Percentiles rank a stretch among this genome's conserved stretches.
These are phyloP conservation scores for Conopomorpha cramerella DNA, from an alignment of 1,140 invertebrate species.

Conservation along the genomic window DNA sequence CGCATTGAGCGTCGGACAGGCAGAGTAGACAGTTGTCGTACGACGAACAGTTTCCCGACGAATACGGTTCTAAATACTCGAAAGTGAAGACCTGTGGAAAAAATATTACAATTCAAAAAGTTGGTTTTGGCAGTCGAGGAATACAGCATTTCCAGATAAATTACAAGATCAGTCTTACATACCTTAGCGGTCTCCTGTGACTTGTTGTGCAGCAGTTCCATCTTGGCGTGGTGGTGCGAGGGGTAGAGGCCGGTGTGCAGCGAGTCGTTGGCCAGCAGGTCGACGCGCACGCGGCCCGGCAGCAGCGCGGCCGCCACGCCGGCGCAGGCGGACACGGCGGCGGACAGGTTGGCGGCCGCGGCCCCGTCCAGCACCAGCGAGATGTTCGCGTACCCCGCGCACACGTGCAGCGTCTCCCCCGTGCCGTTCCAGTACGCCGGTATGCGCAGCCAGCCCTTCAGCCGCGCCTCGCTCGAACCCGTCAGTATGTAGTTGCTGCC, in stretches of 20 bases:
- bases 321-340: conserved; percentile 68
- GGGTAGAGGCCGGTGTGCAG: conserved; percentile 54
- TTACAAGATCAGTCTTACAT: conserved; percentile 2
- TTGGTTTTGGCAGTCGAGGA: no score
- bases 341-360: conserved; percentile 65
- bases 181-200: conserved; percentile 74
- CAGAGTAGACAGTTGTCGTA: conserved; percentile 88
- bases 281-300: conserved; percentile 65
- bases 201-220: conserved; percentile 77
- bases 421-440: conserved; percentile 70
- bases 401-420: conserved; percentile 71
- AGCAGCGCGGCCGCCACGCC: conserved; percentile 61
- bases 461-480: conserved; percentile 73
- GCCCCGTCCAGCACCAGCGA: conserved; percentile 26
- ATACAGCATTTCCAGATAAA: conserved; percentile 5
- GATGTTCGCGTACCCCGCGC: conserved; percentile 65
- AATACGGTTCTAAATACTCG: conserved; percentile 87
- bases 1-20: conserved; percentile 84
- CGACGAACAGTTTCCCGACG: conserved; percentile 74
- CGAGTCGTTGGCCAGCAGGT: conserved; percentile 70
- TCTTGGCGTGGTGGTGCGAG: conserved; percentile 72
- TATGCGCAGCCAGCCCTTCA: conserved; percentile 81
- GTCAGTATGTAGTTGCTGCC: conserved; percentile 69
- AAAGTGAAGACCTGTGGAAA: conserved; percentile 76
- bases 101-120: no score